A percentile compares a stretch with the other conserved stretches of the same genome.
Conservation (phyloP, 2,888 invertebrate species). For the Lottia scabra region DNA sequence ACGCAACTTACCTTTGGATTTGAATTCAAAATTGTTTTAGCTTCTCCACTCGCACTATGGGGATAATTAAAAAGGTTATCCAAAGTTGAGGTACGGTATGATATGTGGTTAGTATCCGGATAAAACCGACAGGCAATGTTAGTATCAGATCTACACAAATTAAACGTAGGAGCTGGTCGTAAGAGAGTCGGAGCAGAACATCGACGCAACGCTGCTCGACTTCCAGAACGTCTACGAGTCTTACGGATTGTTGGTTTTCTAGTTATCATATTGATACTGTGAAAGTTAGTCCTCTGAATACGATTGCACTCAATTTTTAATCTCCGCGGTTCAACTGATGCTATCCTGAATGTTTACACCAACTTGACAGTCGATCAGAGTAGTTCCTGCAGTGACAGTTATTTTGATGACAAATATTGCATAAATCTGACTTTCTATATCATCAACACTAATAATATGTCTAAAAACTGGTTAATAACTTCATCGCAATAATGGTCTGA, state of each 20-base stretch:
- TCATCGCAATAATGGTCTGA: too few relatives aligned
- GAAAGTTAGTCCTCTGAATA: background rate
- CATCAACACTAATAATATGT: too few relatives aligned
- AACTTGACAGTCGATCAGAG: too few relatives aligned
- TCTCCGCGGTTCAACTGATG: too few relatives aligned
- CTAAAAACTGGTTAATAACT: too few relatives aligned
- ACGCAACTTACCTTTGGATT: background rate
- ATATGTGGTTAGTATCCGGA: background rate
- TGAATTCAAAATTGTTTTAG: background rate
- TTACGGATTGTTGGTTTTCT: slow-evolving; percentile 29
- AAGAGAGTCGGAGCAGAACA: slow-evolving; percentile 35
- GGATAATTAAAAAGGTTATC: background rate
- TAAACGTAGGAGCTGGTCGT: slow-evolving; percentile 16
- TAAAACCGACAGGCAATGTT: slow-evolving; percentile 12
- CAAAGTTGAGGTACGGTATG: background rate
- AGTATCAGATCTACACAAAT: slow-evolving; percentile 15
- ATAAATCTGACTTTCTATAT: too few relatives aligned
- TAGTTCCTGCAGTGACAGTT: too few relatives aligned
- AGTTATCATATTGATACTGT: slow-evolving; percentile 22
- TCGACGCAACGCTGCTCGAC: slow-evolving; percentile 27
- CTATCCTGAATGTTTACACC: too few relatives aligned
- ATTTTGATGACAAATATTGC: too few relatives aligned
- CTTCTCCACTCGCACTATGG: background rate
- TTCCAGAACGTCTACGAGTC: slow-evolving; percentile 26
- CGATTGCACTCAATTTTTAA: background rate